phyloP scores from a whole-genome alignment of 2,113 vertebrate species.

The Amazona guildingii region DNA sequence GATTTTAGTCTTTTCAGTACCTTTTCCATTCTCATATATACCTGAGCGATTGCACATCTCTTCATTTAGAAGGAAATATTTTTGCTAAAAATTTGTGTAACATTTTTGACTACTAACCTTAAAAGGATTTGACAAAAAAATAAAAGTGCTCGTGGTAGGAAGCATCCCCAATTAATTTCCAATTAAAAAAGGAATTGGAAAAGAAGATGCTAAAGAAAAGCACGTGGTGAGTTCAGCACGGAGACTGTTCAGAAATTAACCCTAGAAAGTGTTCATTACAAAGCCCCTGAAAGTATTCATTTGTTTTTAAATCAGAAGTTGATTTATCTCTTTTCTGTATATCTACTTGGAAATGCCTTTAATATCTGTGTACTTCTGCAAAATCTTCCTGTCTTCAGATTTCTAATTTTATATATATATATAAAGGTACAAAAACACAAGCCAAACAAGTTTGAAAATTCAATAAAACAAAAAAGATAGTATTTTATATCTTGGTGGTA shows the following conservation, averaged over 20 bases:
- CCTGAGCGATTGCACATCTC: not conserved
- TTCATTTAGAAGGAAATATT: not conserved
- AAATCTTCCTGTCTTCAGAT: not conserved
- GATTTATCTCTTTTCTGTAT: not conserved
- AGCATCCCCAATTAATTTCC: not conserved
- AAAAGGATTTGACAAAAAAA: not conserved
- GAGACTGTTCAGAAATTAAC: not conserved
- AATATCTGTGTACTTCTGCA: not conserved
- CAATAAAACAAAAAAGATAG: slow-evolving; percentile 7
- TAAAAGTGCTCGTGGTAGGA: not conserved
- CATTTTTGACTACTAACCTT: not conserved
- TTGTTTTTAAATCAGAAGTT: not conserved
- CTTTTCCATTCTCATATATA: not conserved
- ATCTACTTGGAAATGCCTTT: not conserved
- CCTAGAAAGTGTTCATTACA: not conserved
- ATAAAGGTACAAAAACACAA: not conserved
- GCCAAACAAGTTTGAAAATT: not conserved
- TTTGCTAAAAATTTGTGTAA: not conserved
- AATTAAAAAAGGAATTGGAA: not conserved
- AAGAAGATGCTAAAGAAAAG: not conserved
- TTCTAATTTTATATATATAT: not conserved
- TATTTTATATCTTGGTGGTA: not conserved
- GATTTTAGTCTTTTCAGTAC: not conserved
- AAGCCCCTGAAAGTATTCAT: not conserved
- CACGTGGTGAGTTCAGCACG: not conserved